Base-by-base conservation (phyloP, 1,140 invertebrate species). In the Caenorhabditis latens region DNA sequence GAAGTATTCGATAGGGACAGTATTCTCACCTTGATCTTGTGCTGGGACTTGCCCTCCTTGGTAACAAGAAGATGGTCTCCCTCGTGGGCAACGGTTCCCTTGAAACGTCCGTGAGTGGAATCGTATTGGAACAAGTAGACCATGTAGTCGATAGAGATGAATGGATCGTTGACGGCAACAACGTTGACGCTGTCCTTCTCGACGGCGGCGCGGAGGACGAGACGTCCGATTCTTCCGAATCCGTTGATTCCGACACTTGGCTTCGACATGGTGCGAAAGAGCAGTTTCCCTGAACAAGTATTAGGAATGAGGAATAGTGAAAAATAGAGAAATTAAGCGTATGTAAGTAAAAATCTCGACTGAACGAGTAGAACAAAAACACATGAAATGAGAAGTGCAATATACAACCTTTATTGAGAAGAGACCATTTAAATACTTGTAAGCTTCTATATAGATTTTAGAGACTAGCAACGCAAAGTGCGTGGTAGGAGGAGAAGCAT, bases 91-190 rank as follows among this genome's bases (percentile, higher is more conserved):
- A 99, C 95, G 86, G 96, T 95, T 61, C 97, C 96, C 92, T 97
- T 96, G 94, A 95, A 97, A 89, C 93, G 94, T 11, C 98, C 97
- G 91, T 99, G 98, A 71, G 97, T 98, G 19, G 97, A 98, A 93
- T 99, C 98, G 93, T 98, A 98, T 92, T 97, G 97, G 94, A 99
- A 97, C 94, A 99, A 95, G 94, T 99, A 99, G 4, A 94, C 97
- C 97, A 94, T 94, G 90, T 94, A 94, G 14, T 94, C 93, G 32
- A 94, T 88, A 63, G 93, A 92, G 89, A 94, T 94, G 91, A 94
- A 94, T 13, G 94, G 94, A 91, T 94, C 94, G 71, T 92, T 92
- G 85, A 92, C 89, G 75, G 92, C 92, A 55, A 92, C 91, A 50
- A 92, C 89, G 92, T 95, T 95, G 90, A 95, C 93, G 85, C 95